Percentiles rank a stretch among this genome's conserved stretches.
phyloP scores from a whole-genome alignment of 2,888 invertebrate genomes.

The Thalpophila matura region DNA sequence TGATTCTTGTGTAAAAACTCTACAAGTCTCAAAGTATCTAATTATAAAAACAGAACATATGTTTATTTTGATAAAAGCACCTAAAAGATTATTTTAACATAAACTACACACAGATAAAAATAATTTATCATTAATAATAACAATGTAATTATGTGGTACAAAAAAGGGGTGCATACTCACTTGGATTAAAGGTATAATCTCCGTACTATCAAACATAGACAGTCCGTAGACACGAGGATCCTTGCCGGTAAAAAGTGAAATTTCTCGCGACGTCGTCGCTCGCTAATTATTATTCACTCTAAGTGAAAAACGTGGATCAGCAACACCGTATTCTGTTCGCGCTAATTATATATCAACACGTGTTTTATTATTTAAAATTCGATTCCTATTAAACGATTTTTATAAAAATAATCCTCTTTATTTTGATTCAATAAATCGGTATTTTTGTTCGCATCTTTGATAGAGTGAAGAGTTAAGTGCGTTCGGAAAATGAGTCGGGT shows the following conservation, averaged over 20 bases:
- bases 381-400: constrained; percentile 63
- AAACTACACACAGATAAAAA: constrained; percentile 16
- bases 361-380: constrained; percentile 78
- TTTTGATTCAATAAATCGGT: constrained; percentile 71
- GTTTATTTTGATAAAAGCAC: constrained; percentile 21
- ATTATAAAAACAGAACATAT: no score
- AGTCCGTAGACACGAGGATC: constrained; percentile 77
- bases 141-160: constrained; percentile 23
- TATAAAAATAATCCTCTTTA: constrained; percentile 71
- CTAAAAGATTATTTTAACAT: constrained; percentile 25
- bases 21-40: no score
- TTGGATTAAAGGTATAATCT: constrained; percentile 77
- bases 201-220: constrained; percentile 70
- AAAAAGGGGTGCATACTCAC: constrained; percentile 75
- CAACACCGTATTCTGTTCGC: constrained; percentile 82
- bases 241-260: constrained; percentile 88
- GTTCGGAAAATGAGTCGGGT: constrained; percentile 79
- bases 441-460: constrained; percentile 64
- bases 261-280: constrained; percentile 78
- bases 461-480: constrained; percentile 66
- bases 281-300: constrained; percentile 84
- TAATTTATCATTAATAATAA: constrained; percentile 25
- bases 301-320: constrained; percentile 85
- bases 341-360: constrained; percentile 86
- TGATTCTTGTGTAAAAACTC: no score